A percentile compares a stretch with the other conserved stretches of the same genome.
Conservation (phyloP, 2,113 vertebrate genomes). For the Hystrix brachyura region DNA sequence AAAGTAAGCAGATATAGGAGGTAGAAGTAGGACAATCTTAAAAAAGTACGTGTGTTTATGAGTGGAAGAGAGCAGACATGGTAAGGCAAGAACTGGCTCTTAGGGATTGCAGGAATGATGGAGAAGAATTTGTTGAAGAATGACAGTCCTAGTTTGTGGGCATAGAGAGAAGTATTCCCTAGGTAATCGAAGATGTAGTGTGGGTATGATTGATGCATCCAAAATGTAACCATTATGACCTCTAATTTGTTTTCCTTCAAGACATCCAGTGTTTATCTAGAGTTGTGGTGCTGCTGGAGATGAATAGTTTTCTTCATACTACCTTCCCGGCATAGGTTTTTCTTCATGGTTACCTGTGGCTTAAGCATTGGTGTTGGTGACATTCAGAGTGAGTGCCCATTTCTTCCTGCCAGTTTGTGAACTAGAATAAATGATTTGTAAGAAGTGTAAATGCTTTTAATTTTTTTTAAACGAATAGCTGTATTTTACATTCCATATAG, state of each 20-base stretch:
- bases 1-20: no score
- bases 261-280: neutral
- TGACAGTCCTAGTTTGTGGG: neutral
- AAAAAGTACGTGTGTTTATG: neutral
- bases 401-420: constrained; percentile 61
- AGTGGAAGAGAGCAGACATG: accelerated
- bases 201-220: neutral
- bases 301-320: neutral
- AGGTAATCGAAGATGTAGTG: neutral
- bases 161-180: neutral
- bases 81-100: neutral
- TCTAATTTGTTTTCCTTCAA: constrained; percentile 6
- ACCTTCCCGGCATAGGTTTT: neutral
- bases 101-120: neutral
- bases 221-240: neutral
- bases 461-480: neutral
- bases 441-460: neutral
- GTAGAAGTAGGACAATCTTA: neutral
- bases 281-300: neutral
- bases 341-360: neutral
- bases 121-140: neutral
- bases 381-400: constrained; percentile 20
- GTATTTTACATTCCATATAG: constrained; percentile 19
- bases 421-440: constrained; percentile 16
- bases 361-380: constrained; percentile 44